Evolutionary conservation across 2,113 vertebrate species (phyloP).

Genomic region (Spea multiplicata): DNA sequence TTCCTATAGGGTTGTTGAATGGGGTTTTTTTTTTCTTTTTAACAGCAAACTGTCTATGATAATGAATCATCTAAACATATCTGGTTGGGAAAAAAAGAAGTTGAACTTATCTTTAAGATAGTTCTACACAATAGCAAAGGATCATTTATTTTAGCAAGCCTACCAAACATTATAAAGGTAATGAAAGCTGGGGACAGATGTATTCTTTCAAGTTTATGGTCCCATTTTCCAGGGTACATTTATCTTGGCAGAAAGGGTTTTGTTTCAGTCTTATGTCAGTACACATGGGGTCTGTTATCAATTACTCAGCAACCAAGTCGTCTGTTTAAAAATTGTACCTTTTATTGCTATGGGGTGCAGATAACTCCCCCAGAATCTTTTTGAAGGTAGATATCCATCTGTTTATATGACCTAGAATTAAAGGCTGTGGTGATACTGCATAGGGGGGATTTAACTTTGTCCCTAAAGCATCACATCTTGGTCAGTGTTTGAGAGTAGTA

Average conservation of each 20-base stretch:
- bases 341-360: conserved; percentile 50
- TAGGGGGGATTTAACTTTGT: background rate
- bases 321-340: conserved; percentile 46
- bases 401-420: conserved; percentile 59
- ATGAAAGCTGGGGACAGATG: conserved; percentile 59
- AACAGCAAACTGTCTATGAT: background rate
- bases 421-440: conserved; percentile 56
- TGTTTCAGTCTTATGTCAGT: conserved; percentile 54
- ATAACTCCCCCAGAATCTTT: conserved; percentile 40
- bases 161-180: conserved; percentile 54
- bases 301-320: conserved; percentile 51
- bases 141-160: conserved; percentile 51
- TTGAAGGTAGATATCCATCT: conserved; percentile 59
- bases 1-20: background rate
- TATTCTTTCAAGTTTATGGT: conserved; percentile 60
- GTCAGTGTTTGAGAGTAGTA: too few relatives aligned
- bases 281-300: conserved; percentile 57
- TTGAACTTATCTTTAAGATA: conserved; percentile 42
- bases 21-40: background rate
- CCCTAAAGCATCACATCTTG: too few relatives aligned
- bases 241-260: conserved; percentile 61
- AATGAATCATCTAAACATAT: conserved; percentile 4
- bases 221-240: conserved; percentile 58
- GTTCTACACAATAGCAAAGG: conserved; percentile 52
- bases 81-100: background rate